phyloP scores from a whole-genome alignment of 2,888 invertebrate genomes.

The Chrysopilus asiliformis region DNA sequence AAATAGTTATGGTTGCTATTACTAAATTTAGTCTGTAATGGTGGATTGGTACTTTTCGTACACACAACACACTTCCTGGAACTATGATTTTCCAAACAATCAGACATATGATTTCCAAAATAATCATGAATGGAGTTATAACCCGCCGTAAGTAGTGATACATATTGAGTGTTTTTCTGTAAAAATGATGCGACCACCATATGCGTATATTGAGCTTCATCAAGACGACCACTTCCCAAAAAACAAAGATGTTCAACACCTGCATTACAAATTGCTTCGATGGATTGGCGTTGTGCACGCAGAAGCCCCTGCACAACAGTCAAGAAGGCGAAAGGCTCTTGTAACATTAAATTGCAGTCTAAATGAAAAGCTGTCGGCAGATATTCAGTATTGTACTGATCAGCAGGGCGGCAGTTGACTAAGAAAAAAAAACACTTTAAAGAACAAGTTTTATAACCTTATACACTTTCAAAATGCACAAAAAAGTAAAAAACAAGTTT shows the following conservation, averaged over 20 bases:
- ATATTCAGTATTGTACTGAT: conserved; percentile 95
- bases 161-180: conserved; percentile 83
- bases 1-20: too few species aligned
- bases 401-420: conserved; percentile 92
- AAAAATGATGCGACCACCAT: conserved; percentile 98
- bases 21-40: too few species aligned
- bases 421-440: too few species aligned
- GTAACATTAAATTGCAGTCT: conserved; percentile 92
- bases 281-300: conserved; percentile 75
- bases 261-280: conserved; percentile 74
- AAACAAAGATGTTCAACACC: conserved; percentile 83
- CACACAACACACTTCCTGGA: conserved; percentile 69
- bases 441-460: too few species aligned
- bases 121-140: conserved; percentile 74
- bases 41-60: conserved; percentile 39
- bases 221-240: conserved; percentile 83
- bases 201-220: conserved; percentile 90
- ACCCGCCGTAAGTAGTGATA: conserved; percentile 84
- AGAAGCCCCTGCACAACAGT: conserved; percentile 82
- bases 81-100: conserved; percentile 76
- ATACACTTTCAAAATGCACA: too few species aligned
- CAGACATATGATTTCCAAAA: conserved; percentile 65
- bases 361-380: conserved; percentile 94
- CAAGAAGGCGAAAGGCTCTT: conserved; percentile 87
- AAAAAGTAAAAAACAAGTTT: too few species aligned